Evolutionary conservation across 2,888 invertebrate species (phyloP), one percentile per base, ranked within the genome.

Genomic region (Tetanocera ferruginea): DNA sequence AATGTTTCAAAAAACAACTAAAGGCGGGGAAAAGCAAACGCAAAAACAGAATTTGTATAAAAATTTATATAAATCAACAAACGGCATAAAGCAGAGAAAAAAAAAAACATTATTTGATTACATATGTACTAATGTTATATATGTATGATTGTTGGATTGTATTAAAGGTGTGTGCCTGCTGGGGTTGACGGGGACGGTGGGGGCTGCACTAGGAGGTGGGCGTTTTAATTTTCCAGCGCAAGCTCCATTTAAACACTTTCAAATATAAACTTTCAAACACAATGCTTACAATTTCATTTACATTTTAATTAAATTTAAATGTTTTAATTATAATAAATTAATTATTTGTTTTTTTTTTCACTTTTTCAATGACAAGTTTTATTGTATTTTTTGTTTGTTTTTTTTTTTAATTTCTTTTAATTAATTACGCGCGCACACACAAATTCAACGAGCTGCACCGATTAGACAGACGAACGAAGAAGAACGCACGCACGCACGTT

Each of bases 151-250:
- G 25, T 28, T 11, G 25, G 28, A 60, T 60, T 60, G 60, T 60
- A 43, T 43, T 11, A 43, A 43, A 43, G 43, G 43, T 43, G 43
- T 11, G 14, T 43, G 11, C 43, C 11, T 43, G 1, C 37, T 1
- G 8, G 5, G 37, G 37, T 37, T n/a, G n/a, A 37, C 8, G 37
- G 37, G 43, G 11, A 43, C n/a, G n/a, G 43, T 2, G 43, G 43
- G 37, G 37, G 5, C 31, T 28, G n/a, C 11, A 43, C 43, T 43
- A 2, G 43, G 11, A 43, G 69, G 69, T 69, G 69, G 69, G 69
- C 51, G 69, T 25, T 28, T 69, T 67, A 23, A 2, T 28, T 51
- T 51, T 51, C 51, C 69, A 69, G 69, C 69, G 69, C 69, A 69
- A 69, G 51, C 69, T 69, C 69, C 25, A 49, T 34, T 64, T 34